Evolutionary conservation across 2,113 vertebrate species (phyloP), one percentile per base, ranked within the genome.

Genomic region (Gopherus flavomarginatus): DNA sequence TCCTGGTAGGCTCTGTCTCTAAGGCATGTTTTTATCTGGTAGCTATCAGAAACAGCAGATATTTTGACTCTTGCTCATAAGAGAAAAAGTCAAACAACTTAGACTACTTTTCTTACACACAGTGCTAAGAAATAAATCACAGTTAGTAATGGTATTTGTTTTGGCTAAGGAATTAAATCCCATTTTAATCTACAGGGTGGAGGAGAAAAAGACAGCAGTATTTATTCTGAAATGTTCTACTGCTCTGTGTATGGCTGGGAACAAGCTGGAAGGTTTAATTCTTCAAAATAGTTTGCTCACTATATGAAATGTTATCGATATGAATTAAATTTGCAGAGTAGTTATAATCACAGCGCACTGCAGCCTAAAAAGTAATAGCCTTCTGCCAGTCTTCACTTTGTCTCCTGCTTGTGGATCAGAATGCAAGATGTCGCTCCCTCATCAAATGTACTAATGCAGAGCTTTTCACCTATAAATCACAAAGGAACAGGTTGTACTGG

Each of bases 311-410:
- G 84, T 94, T 95, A 96, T 92, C 83, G 90, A 94, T 94, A 89
- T 56, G 89, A 96, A 96, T 95, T 90, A 81, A 95, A 95, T 96
- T 94, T 96, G 81, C 83, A 81, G 91, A 94, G 91, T 93, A 92
- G 69, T 87, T 96, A 42, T 90, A 86, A 90, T 86, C 81, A 53
- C 85, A 92, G 95, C 92, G 90, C 65, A 88, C 85, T 50, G 93
- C 90, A 89, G 35, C 92, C 87, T 96, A 54, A 89, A 83, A 94
- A 92, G 81, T 96, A 96, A 96, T 93, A 93, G 93, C 92, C 90
- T 94, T 93, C 54, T 96, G 27, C 94, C 95, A 92, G 13, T 92
- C 92, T 90, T 44, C 21, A 42, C 78, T 53, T 56, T 1, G 4
- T 78, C 62, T 95, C 1, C 0, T 82, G 90, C 88, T 21, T 9